Base-by-base conservation (phyloP, 2,888 invertebrate species). In the Molanna angustata region DNA sequence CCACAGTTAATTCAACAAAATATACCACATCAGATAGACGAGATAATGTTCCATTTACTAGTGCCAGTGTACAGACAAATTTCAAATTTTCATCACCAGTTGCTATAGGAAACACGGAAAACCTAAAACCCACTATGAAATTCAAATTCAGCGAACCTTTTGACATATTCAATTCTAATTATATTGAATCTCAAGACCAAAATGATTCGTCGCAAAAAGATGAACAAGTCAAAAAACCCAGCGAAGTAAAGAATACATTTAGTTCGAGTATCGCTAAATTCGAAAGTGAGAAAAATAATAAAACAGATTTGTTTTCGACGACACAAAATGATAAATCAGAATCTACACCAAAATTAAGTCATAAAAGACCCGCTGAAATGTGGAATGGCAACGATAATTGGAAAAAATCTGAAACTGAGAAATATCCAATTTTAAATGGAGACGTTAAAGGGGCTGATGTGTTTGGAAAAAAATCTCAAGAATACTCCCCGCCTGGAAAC, bases 91-190 rank as follows among this genome's bases (percentile, higher is more conserved):
- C 49, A 9, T 54, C 54, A 1, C 54, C 54, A 2, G 31, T 52
- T 13, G 13, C 41, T 16, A 16, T 41, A 7, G 44, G 18, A n/a
- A 19, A 20, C 11, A 17, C 33, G 6, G 43, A 57, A 19, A 18
- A 13, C 16, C 14, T 22, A 21, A 19, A 16, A 13, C 32, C 49
- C 21, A 19, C 49, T 11, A 56, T 31, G 27, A 54, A 49, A 47
- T 59, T 59, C 33, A 40, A 27, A 20, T 59, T 59, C 49, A 54
- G 59, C 16, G 59, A 59, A 14, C 59, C 59, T 4, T 40, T 59
- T 9, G 54, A 56, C 27, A 49, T 49, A 21, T 44, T 55, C 19
- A 52, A 46, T 22, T 40, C 53, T 9, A 44, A 53, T 32, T 48
- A 49, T n/a, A 43, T 37, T 17, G 37, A 37, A 37, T 7, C 3